Evolutionary conservation across 1,140 invertebrate genomes (phyloP).

Genomic region (Lepidurus packardi): DNA sequence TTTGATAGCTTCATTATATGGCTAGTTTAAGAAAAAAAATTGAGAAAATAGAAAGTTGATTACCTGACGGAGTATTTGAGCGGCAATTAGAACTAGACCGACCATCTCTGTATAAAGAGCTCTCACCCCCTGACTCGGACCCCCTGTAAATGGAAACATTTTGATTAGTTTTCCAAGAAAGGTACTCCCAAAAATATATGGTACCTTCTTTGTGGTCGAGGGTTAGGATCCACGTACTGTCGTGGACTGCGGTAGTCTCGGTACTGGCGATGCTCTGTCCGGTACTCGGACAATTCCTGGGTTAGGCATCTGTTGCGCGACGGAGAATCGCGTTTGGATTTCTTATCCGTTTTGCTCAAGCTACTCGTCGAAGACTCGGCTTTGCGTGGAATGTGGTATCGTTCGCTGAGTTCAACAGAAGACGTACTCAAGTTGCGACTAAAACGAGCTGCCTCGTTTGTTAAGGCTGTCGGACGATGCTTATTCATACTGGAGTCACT

Average conservation of each 20-base stretch:
- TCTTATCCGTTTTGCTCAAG: not conserved
- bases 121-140: not conserved
- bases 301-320: slow-evolving; percentile 32
- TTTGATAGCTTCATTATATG: too few species aligned
- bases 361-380: not conserved
- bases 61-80: slow-evolving; percentile 2
- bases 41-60: not conserved
- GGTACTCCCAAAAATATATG: not conserved
- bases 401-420: not conserved
- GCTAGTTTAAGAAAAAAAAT: too few species aligned
- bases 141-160: not conserved
- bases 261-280: slow-evolving; percentile 48
- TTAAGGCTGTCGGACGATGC: not conserved
- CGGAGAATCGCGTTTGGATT: not conserved
- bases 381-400: not conserved
- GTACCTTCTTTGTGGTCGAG: slow-evolving; percentile 30
- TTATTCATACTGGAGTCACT: not conserved
- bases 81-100: not conserved
- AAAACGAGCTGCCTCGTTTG: not conserved
- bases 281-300: slow-evolving; percentile 47
- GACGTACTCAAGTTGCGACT: not conserved
- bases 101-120: not conserved
- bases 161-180: not conserved
- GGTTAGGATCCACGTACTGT: slow-evolving; percentile 24
- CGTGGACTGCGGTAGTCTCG: slow-evolving; percentile 47